phyloP scores from a whole-genome alignment of 2,797 vertebrate genomes.

The Coluber constrictor region DNA sequence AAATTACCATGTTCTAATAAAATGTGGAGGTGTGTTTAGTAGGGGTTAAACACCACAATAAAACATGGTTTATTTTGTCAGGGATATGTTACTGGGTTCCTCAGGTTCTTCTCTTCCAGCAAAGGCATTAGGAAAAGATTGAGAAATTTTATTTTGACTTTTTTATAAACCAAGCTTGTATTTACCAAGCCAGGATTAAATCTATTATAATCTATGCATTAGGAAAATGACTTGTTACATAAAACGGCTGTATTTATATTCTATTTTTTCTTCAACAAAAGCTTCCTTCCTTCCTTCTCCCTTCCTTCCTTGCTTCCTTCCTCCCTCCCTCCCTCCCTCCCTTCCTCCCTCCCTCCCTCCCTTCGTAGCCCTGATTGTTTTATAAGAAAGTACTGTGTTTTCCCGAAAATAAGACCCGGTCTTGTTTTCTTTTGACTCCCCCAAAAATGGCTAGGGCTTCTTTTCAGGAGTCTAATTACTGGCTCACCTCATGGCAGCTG shows the following conservation, averaged over 20 bases:
- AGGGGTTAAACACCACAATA: neutral
- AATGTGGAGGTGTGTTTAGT: neutral
- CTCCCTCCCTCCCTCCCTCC: no score
- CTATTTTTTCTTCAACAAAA: neutral
- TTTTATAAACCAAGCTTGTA: neutral
- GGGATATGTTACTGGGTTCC: neutral
- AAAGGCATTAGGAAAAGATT: neutral
- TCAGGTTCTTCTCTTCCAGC: neutral
- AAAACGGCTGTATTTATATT: neutral
- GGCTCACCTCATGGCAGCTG: no score
- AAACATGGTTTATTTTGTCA: neutral
- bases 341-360: neutral
- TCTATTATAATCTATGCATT: neutral
- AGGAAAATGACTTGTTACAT: neutral
- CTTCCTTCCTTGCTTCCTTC: no score
- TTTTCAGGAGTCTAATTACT: no score
- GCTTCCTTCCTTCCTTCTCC: neutral
- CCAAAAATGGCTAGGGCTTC: no score
- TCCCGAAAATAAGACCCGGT: no score
- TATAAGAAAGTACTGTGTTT: no score
- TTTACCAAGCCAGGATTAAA: neutral
- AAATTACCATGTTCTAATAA: neutral
- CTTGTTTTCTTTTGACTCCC: no score
- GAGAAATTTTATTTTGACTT: neutral
- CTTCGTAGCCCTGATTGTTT: no score